Conservation (phyloP, 2,888 invertebrate species). For the Arrhopalites spinosus region DNA sequence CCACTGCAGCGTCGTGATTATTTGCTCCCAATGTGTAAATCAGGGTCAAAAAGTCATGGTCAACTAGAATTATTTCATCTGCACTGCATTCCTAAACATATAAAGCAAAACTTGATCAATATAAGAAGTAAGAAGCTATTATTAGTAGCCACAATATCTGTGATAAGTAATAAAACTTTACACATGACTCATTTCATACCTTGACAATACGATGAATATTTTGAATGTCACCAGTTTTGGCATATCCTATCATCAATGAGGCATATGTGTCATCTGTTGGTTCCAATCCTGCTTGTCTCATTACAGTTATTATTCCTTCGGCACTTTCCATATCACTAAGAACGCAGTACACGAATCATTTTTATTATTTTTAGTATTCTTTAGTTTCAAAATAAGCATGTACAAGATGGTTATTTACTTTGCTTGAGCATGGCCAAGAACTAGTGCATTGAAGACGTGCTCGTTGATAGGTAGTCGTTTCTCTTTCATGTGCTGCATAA, state of each 20-base stretch:
- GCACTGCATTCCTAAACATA: conserved; percentile 66
- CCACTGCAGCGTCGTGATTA: conserved; percentile 69
- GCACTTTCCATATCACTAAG: conserved; percentile 84
- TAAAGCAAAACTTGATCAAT: not conserved
- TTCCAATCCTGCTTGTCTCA: conserved; percentile 77
- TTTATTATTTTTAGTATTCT: too few relatives aligned
- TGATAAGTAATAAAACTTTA: too few relatives aligned
- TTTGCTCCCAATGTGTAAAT: conserved; percentile 71
- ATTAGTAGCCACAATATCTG: too few relatives aligned
- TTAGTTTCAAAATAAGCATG: too few relatives aligned
- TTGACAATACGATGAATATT: conserved; percentile 51
- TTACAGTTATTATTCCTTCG: conserved; percentile 74
- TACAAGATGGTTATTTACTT: too few relatives aligned
- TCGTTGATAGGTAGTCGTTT: conserved; percentile 79
- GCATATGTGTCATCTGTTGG: conserved; percentile 79
- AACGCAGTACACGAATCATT: too few relatives aligned
- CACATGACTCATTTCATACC: too few relatives aligned
- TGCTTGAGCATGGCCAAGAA: conserved; percentile 80
- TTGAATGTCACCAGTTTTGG: conserved; percentile 67
- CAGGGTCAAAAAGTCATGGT: conserved; percentile 76
- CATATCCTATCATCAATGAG: conserved; percentile 73
- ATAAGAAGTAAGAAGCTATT: too few relatives aligned
- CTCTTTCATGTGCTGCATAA: conserved; percentile 82
- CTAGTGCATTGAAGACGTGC: conserved; percentile 80
- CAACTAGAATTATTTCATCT: conserved; percentile 70